Conservation (phyloP, 2,113 vertebrate genomes). For the Alouatta palliata region DNA sequence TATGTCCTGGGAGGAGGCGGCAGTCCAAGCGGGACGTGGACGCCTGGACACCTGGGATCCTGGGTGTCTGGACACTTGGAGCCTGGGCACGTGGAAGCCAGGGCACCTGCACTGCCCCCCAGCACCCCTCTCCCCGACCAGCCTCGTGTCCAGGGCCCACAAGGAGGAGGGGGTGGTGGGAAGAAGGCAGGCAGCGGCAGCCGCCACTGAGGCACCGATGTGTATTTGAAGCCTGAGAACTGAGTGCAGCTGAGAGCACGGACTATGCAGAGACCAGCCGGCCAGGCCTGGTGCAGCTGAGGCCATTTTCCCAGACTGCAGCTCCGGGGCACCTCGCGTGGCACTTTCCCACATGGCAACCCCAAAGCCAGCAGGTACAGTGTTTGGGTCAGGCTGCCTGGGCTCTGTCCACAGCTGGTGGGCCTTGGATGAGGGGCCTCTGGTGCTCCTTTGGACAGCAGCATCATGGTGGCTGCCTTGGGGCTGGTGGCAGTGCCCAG, state of each 20-base stretch:
- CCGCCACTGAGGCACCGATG: fast-evolving
- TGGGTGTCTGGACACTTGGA: too few species aligned
- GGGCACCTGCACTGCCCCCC: neutral
- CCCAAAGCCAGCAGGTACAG: neutral
- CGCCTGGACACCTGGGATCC: neutral
- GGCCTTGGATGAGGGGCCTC: neutral
- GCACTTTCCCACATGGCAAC: too few species aligned
- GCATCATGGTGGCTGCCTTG: neutral
- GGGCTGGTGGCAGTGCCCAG: neutral
- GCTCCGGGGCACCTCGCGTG: too few species aligned
- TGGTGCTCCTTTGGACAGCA: neutral
- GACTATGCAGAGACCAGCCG: neutral
- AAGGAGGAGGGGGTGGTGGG: fast-evolving
- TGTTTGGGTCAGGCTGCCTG: neutral
- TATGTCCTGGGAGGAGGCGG: neutral
- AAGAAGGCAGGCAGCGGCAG: neutral
- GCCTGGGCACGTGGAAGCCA: neutral
- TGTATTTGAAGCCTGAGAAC: neutral
- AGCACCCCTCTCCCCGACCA: neutral
- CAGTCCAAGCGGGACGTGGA: neutral
- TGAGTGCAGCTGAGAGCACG: fast-evolving
- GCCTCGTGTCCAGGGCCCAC: neutral
- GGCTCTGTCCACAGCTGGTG: neutral
- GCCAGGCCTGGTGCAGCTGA: neutral
- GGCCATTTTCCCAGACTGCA: fast-evolving